Evolutionary conservation across 2,888 invertebrate genomes (phyloP).

Genomic region (Cylindroiulus punctatus): DNA sequence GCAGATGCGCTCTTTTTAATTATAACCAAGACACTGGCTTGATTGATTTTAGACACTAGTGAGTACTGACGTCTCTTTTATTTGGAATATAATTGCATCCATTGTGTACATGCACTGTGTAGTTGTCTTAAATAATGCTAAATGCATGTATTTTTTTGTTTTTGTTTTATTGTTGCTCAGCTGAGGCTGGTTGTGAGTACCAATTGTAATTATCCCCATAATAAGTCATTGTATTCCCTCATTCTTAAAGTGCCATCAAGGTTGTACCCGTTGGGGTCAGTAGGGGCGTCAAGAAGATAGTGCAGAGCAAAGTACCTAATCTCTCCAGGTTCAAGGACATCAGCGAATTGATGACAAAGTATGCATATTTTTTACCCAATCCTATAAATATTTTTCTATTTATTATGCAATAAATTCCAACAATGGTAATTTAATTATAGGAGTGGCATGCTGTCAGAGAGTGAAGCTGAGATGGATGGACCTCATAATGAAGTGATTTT

Average conservation of each 20-base stretch:
- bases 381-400: not conserved
- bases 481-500: constrained; percentile 81
- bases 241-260: constrained; percentile 78
- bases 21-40: constrained; percentile 84
- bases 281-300: constrained; percentile 89
- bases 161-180: too few species aligned
- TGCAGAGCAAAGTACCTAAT: constrained; percentile 91
- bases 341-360: constrained; percentile 87
- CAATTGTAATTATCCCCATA: too few species aligned
- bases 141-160: too few species aligned
- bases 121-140: not conserved
- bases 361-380: constrained; percentile 66
- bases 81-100: not conserved
- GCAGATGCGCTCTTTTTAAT: constrained; percentile 89
- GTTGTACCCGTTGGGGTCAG: constrained; percentile 90
- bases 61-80: constrained; percentile 61
- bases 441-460: constrained; percentile 80
- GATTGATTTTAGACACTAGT: constrained; percentile 93
- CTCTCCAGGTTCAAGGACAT: constrained; percentile 84
- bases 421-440: constrained; percentile 65
- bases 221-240: not conserved
- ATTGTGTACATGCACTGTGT: too few species aligned
- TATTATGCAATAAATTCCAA: not conserved
- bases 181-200: too few species aligned
- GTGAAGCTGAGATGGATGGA: constrained; percentile 88